phyloP scores from a whole-genome alignment of 2,888 invertebrate genomes.

The Sympetrum striolatum region DNA sequence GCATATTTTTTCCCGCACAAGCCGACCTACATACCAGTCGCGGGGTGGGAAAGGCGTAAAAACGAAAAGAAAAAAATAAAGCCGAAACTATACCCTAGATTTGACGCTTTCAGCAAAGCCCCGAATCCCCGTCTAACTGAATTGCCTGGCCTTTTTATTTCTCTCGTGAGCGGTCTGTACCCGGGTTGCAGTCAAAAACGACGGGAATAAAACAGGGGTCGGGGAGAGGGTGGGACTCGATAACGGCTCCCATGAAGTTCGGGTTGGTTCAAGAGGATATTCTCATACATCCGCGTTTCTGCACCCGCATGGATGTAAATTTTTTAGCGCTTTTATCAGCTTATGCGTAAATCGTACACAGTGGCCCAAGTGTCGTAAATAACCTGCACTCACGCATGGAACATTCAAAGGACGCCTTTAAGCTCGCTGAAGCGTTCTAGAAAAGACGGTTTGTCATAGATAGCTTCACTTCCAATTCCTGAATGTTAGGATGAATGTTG shows the following conservation, averaged over 20 bases:
- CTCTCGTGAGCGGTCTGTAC: not conserved
- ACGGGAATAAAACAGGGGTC: not conserved
- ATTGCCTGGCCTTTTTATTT: not conserved
- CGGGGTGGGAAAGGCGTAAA: not conserved
- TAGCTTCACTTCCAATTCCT: no score
- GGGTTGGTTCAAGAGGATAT: not conserved
- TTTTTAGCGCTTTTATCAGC: no score
- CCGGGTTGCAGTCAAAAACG: not conserved
- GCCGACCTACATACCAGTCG: not conserved
- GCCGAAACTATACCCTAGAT: not conserved
- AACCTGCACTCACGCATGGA: no score
- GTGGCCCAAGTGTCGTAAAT: no score
- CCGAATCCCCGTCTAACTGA: not conserved
- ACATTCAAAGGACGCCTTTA: no score
- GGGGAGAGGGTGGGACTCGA: not conserved
- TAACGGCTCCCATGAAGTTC: not conserved
- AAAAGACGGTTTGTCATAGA: no score
- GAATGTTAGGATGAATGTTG: no score
- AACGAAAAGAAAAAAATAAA: not conserved
- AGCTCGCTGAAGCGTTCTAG: no score
- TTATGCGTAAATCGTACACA: no score
- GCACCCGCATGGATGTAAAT: not conserved
- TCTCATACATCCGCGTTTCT: no score
- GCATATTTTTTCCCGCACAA: not conserved
- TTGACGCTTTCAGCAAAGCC: not conserved